These are phyloP conservation scores for Homarus americanus DNA, from an alignment of 1,140 invertebrate genomes.

Conservation along the genomic window DNA sequence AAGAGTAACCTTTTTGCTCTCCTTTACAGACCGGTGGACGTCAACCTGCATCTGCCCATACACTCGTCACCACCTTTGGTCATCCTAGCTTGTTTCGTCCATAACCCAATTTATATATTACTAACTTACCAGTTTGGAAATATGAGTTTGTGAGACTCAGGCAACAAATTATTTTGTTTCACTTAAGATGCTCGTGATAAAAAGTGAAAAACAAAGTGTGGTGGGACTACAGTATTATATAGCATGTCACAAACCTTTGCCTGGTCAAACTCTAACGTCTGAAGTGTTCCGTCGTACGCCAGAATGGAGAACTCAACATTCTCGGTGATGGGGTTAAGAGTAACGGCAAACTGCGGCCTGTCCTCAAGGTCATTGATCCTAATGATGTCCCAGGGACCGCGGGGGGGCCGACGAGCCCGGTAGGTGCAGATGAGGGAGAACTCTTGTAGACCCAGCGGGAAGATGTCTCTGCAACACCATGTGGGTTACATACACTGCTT, in stretches of 20 bases:
- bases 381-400: constrained; percentile 85
- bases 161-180: no score
- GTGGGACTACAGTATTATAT: no score
- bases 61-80: no score
- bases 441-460: constrained; percentile 84
- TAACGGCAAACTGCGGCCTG: constrained; percentile 84
- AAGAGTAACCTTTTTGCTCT: no score
- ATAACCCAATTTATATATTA: no score
- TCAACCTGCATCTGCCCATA: no score
- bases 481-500: neutral
- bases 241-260: constrained; percentile 81
- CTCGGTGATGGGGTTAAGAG: constrained; percentile 83
- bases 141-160: no score
- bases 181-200: no score
- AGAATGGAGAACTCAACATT: constrained; percentile 83
- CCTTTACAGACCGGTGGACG: no score
- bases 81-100: no score
- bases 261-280: constrained; percentile 82
- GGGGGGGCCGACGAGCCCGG: constrained; percentile 81
- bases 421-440: constrained; percentile 86
- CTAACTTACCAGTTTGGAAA: no score
- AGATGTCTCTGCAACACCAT: constrained; percentile 81
- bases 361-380: constrained; percentile 82
- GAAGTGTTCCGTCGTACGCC: constrained; percentile 81
- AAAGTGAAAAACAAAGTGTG: no score